Evolutionary conservation across 92 coral and sea anemone genomes (phyloP).

Genomic region (Nematostella vectensis): DNA sequence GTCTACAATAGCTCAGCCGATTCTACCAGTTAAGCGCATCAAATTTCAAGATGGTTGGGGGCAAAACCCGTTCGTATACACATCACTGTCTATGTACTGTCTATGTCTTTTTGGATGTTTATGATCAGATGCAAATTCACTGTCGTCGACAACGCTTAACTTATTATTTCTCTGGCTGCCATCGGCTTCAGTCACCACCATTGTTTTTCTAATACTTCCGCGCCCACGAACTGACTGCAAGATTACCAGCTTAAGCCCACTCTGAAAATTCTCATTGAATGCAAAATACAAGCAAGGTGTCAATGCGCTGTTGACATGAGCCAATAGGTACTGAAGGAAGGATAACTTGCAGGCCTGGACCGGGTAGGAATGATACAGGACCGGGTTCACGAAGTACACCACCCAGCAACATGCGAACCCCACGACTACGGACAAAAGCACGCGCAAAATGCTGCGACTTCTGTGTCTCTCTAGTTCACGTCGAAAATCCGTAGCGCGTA

Average conservation of each 20-base stretch:
- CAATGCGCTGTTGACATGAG: conserved; percentile 41
- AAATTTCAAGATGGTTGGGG: too few species aligned
- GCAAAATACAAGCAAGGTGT: conserved; percentile 39
- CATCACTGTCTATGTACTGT: too few species aligned
- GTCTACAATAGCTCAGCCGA: too few species aligned
- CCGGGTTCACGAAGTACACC: conserved; percentile 20
- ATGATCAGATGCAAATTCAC: too few species aligned
- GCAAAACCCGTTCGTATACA: too few species aligned
- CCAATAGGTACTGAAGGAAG: conserved; percentile 20
- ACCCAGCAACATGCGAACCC: conserved; percentile 35
- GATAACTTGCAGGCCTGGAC: conserved; percentile 26
- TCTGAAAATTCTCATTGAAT: conserved; percentile 8
- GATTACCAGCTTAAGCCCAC: conserved; percentile 3
- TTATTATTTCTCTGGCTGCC: too few species aligned
- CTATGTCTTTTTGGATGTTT: too few species aligned
- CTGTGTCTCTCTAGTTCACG: conserved; percentile 8
- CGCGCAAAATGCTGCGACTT: conserved; percentile 29
- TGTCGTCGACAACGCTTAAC: too few species aligned
- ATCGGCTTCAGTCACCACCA: too few species aligned
- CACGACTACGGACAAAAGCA: conserved; percentile 22
- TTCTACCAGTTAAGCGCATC: too few species aligned
- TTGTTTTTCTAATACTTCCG: too few species aligned
- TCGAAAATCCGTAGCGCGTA: neutral
- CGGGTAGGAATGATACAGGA: conserved; percentile 10
- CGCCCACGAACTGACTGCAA: too few species aligned